Evolutionary conservation across 2,797 vertebrate genomes (phyloP).

Genomic region (Oryzias dopingdopingensis): DNA sequence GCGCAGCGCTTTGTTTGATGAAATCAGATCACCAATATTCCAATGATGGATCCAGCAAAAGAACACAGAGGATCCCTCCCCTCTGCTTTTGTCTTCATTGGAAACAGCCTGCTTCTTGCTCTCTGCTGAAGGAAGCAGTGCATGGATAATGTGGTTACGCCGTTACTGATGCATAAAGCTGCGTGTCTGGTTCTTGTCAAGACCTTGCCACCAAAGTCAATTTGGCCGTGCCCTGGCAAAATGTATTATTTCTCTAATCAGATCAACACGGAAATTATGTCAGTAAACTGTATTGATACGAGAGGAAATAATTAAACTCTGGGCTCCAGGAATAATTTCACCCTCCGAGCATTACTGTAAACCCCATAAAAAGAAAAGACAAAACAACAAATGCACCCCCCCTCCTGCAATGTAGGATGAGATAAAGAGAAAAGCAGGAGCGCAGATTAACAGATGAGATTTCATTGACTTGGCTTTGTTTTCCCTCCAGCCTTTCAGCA

Average conservation of each 20-base stretch:
- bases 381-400: conserved; percentile 40
- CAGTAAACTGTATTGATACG: conserved; percentile 77
- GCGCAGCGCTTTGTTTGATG: too few relatives aligned
- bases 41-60: too few relatives aligned
- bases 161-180: conserved; percentile 79
- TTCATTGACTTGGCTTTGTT: conserved; percentile 70
- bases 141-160: conserved; percentile 79
- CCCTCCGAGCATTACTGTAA: conserved; percentile 80
- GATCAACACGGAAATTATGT: conserved; percentile 82
- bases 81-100: conserved; percentile 68
- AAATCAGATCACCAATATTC: too few relatives aligned
- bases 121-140: conserved; percentile 76
- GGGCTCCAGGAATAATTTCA: conserved; percentile 80
- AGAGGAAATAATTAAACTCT: conserved; percentile 81
- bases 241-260: conserved; percentile 81
- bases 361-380: conserved; percentile 69
- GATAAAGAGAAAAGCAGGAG: conserved; percentile 75
- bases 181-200: conserved; percentile 82
- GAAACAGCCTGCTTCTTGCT: conserved; percentile 69
- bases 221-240: conserved; percentile 79
- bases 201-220: conserved; percentile 85
- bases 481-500: conserved; percentile 72
- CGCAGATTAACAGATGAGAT: conserved; percentile 69
- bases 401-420: conserved; percentile 48
- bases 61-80: conserved; percentile 12